Percentiles rank a stretch among this genome's conserved stretches.
These are phyloP conservation scores for Meiosimyza platycephala DNA, from an alignment of 2,888 invertebrate species.

Conservation along the genomic window DNA sequence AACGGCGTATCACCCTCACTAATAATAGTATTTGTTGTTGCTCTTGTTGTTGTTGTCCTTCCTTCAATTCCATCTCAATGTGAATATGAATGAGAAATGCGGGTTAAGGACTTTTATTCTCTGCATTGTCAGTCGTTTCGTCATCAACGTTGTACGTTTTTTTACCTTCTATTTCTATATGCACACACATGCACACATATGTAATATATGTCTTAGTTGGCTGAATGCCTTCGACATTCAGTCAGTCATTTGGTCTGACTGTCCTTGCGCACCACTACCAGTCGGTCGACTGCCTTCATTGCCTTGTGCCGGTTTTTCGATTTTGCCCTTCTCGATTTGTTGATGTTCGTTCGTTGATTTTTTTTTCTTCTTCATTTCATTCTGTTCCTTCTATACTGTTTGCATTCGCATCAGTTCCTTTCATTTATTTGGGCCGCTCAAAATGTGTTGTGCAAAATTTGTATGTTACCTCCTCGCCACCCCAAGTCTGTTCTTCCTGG, in stretches of 20 bases:
- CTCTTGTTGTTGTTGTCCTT: neutral
- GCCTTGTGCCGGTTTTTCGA: neutral
- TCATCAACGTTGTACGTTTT: too few relatives aligned
- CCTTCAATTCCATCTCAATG: neutral
- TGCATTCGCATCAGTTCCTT: neutral
- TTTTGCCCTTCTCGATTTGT: neutral
- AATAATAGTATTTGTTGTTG: too few relatives aligned
- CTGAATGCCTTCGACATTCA: neutral
- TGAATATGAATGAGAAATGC: conserved; percentile 17
- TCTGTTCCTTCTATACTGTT: neutral
- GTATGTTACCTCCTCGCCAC: neutral
- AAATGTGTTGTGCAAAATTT: neutral
- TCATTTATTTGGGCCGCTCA: neutral
- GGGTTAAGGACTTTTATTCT: conserved; percentile 25
- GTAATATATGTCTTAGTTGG: too few relatives aligned
- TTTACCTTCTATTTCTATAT: too few relatives aligned
- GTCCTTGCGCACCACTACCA: neutral
- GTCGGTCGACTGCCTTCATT: neutral
- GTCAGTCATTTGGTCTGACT: neutral
- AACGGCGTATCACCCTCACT: too few relatives aligned
- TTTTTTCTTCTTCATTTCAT: neutral
- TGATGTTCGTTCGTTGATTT: neutral
- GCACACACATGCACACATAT: too few relatives aligned
- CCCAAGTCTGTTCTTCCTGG: neutral
- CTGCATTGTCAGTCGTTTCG: conserved; percentile 15